Conservation (phyloP, 2,113 vertebrate species). For the Ammodytes marinus region DNA sequence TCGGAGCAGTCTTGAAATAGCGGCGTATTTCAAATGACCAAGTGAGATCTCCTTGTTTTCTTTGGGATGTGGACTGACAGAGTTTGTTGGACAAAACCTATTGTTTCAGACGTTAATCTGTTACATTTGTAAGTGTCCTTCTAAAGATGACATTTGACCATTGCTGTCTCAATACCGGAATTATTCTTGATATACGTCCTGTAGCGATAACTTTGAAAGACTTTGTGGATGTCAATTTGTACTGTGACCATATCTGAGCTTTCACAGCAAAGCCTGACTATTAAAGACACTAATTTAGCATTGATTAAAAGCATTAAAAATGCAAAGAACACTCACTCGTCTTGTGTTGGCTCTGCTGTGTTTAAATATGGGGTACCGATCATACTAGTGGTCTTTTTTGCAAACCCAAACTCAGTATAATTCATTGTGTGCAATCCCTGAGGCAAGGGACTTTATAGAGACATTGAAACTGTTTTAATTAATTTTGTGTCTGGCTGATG, state of each 20-base stretch:
- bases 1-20: background rate
- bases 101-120: conserved; percentile 12
- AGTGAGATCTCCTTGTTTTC: background rate
- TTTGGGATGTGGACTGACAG: background rate
- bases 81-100: background rate
- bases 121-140: background rate
- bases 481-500: background rate
- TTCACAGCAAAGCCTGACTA: background rate
- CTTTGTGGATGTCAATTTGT: background rate
- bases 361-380: background rate
- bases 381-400: too few species aligned
- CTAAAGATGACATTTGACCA: background rate
- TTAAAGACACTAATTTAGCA: background rate
- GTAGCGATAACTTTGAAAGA: background rate
- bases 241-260: background rate
- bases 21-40: background rate
- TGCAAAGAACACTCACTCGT: background rate
- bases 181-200: background rate
- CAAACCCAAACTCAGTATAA: background rate
- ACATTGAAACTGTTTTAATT: background rate
- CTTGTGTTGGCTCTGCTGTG: background rate
- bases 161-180: background rate
- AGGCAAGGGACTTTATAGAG: background rate
- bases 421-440: background rate
- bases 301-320: conserved; percentile 9